Conservation (phyloP, 2,113 vertebrate genomes). For the Tenebrosternarchus preto region DNA sequence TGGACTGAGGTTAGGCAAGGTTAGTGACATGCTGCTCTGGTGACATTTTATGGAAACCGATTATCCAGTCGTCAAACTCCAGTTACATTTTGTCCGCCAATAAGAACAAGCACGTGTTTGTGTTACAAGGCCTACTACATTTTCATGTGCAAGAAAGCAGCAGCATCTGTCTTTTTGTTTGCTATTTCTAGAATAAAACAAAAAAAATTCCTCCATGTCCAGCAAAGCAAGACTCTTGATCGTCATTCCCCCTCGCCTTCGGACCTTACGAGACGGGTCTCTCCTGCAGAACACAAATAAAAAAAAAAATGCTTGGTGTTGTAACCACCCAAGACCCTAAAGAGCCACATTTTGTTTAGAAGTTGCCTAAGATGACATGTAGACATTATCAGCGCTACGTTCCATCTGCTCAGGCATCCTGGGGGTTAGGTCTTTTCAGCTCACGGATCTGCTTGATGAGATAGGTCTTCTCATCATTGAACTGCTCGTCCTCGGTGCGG, state of each 20-base stretch:
- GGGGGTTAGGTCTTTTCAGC: slow-evolving; percentile 85
- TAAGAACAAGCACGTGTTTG: slow-evolving; percentile 17
- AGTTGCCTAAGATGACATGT: slow-evolving; percentile 23
- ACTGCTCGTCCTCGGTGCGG: slow-evolving; percentile 85
- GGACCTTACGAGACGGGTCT: slow-evolving; percentile 80
- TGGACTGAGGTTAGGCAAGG: slow-evolving; percentile 3
- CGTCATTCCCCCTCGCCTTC: slow-evolving; percentile 58
- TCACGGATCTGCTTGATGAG: slow-evolving; percentile 89
- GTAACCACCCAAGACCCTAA: slow-evolving; percentile 19
- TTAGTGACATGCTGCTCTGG: slow-evolving; percentile 1
- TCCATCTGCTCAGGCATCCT: slow-evolving; percentile 83
- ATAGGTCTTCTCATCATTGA: slow-evolving; percentile 88
- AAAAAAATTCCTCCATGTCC: slow-evolving; percentile 48
- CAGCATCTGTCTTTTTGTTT: slow-evolving; percentile 77
- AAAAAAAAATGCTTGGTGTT: slow-evolving; percentile 23
- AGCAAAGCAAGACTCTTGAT: slow-evolving; percentile 75
- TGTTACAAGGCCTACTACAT: slow-evolving; percentile 72
- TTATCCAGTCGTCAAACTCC: slow-evolving; percentile 9
- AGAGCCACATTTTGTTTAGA: slow-evolving; percentile 67
- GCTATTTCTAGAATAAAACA: slow-evolving; percentile 74
- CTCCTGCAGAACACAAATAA: slow-evolving; percentile 56
- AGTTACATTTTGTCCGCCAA: neutral
- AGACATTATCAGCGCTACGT: slow-evolving; percentile 49
- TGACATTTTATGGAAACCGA: slow-evolving; percentile 6
- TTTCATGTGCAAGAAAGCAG: slow-evolving; percentile 88